A percentile compares a stretch with the other conserved stretches of the same genome.
These are phyloP conservation scores for Sialia sialis DNA, from an alignment of 2,113 vertebrate genomes.

Conservation along the genomic window DNA sequence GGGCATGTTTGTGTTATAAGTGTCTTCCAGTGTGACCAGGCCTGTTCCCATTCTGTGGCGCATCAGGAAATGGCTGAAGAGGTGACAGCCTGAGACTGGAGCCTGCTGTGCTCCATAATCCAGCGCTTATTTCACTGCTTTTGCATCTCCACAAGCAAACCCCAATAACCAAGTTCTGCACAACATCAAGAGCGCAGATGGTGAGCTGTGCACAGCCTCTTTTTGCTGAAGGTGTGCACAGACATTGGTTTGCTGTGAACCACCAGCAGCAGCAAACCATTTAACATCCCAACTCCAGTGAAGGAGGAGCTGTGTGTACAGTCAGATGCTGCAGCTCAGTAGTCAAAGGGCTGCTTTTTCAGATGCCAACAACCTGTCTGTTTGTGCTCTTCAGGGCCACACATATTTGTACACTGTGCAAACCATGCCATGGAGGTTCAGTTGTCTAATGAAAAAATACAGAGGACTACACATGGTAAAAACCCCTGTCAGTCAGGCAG, in stretches of 20 bases:
- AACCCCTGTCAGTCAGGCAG: background rate
- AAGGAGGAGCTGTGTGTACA: background rate
- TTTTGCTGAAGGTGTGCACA: background rate
- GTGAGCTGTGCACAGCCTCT: background rate
- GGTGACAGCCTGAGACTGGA: background rate
- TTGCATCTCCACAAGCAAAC: background rate
- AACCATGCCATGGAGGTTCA: rapidly evolving
- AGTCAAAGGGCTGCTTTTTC: background rate
- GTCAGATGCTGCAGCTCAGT: background rate
- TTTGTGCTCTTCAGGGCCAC: background rate
- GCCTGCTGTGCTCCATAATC: background rate
- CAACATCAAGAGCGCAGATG: background rate
- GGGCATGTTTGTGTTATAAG: background rate
- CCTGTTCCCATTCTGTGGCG: rapidly evolving
- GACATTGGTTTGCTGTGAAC: background rate
- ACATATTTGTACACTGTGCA: background rate
- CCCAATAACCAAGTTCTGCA: background rate
- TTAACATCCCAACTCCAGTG: background rate
- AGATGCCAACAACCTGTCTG: background rate
- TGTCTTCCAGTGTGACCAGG: background rate
- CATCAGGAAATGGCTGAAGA: background rate
- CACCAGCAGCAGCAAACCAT: background rate
- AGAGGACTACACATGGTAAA: background rate
- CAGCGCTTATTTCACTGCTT: background rate
- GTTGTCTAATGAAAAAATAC: background rate